A percentile compares a stretch with the other conserved stretches of the same genome.
Conservation (phyloP, 2,113 vertebrate species). For the Recurvirostra avosetta region DNA sequence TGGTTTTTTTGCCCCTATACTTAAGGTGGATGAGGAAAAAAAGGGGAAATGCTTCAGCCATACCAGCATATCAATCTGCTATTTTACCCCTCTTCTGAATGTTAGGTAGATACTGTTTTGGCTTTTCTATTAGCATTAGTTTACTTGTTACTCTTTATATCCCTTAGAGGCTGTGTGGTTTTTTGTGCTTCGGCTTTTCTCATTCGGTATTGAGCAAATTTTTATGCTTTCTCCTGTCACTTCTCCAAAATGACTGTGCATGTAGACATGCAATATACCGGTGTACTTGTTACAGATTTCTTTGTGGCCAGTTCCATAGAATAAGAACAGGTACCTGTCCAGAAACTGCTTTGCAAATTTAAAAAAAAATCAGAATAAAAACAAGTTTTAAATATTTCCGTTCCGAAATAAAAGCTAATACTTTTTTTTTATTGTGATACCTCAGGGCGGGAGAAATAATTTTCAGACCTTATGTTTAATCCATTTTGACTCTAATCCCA, state of each 20-base stretch:
- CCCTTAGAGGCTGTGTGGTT: background rate
- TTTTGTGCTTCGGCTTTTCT: background rate
- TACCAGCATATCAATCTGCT: accelerated
- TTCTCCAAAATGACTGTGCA: background rate
- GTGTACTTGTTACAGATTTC: background rate
- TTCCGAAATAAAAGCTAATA: background rate
- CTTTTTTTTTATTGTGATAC: background rate
- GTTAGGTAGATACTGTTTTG: background rate
- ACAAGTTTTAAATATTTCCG: accelerated
- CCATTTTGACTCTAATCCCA: background rate
- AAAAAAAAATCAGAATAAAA: background rate
- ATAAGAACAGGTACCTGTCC: accelerated
- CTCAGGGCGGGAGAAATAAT: background rate
- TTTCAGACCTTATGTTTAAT: background rate
- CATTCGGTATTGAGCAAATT: background rate
- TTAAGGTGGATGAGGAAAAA: background rate
- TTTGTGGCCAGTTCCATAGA: background rate
- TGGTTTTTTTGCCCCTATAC: background rate
- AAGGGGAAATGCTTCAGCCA: background rate
- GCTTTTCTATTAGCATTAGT: background rate
- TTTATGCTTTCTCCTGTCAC: background rate
- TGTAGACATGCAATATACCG: background rate
- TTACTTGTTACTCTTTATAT: background rate
- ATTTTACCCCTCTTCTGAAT: background rate
- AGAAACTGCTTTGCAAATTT: background rate